Conservation (phyloP, 2,113 vertebrate genomes). For the Brachyhypopomus occidentalis region DNA sequence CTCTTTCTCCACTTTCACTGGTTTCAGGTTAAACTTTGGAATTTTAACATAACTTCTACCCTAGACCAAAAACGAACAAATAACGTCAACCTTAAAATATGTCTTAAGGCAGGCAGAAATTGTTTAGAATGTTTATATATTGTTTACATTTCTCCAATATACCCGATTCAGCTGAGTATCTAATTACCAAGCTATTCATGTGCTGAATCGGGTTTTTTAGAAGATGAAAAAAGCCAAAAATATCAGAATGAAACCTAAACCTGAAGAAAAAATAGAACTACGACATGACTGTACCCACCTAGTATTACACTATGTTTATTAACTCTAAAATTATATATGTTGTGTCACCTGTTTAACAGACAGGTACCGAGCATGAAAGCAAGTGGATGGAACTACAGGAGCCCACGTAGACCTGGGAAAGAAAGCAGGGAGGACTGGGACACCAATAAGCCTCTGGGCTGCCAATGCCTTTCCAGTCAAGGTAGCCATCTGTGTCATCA, state of each 20-base stretch:
- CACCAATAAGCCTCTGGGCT: constrained; percentile 12
- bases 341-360: constrained; percentile 53
- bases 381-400: neutral
- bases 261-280: neutral
- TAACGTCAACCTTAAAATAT: neutral
- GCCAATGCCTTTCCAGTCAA: constrained; percentile 29
- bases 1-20: constrained; percentile 41
- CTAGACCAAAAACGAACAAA: constrained; percentile 53
- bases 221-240: too few relatives aligned
- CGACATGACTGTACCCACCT: too few relatives aligned
- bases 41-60: constrained; percentile 62
- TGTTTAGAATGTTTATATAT: too few relatives aligned
- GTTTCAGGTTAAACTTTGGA: constrained; percentile 63
- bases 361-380: constrained; percentile 44
- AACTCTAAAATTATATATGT: neutral
- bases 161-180: too few relatives aligned
- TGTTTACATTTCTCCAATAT: too few relatives aligned
- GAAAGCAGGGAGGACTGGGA: neutral
- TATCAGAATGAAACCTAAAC: too few relatives aligned
- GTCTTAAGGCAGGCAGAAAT: neutral
- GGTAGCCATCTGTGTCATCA: constrained; percentile 36
- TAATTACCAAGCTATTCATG: too few relatives aligned
- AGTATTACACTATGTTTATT: neutral
- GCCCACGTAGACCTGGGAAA: neutral
- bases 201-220: too few relatives aligned